These are phyloP conservation scores for Acrocephalus arundinaceus DNA, from an alignment of 2,113 vertebrate genomes.

Conservation along the genomic window DNA sequence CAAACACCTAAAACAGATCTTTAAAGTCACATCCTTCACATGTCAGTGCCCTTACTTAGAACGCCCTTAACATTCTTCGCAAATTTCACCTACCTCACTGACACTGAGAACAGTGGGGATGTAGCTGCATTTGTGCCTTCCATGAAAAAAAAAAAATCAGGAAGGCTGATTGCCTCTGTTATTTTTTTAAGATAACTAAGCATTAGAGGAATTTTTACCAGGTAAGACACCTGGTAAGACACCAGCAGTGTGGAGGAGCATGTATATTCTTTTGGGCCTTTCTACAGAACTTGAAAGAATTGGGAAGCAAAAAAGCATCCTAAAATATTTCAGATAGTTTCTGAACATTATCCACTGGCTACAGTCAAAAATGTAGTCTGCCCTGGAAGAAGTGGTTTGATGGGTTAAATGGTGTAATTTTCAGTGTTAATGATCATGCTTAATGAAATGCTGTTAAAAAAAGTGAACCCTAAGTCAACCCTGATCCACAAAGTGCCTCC, in stretches of 20 bases:
- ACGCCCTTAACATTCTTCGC: not conserved
- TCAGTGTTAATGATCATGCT: not conserved
- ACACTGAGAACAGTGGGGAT: not conserved
- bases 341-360: not conserved
- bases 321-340: not conserved
- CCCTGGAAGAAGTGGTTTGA: not conserved
- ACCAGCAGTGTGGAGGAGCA: not conserved
- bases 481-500: not conserved
- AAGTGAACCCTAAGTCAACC: not conserved
- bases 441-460: not conserved
- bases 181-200: not conserved
- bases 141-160: not conserved
- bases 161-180: not conserved
- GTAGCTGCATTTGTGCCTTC: not conserved
- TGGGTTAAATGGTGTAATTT: not conserved
- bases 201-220: not conserved
- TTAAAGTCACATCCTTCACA: not conserved
- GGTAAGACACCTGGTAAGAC: not conserved
- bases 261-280: not conserved
- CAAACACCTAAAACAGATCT: not conserved
- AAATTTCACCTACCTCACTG: not conserved
- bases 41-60: not conserved
- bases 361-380: not conserved
- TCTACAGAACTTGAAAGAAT: not conserved
- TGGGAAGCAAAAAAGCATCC: not conserved